Base-by-base conservation (phyloP, 53 echinoderm and acorn worm species). In the Crossaster papposus region DNA sequence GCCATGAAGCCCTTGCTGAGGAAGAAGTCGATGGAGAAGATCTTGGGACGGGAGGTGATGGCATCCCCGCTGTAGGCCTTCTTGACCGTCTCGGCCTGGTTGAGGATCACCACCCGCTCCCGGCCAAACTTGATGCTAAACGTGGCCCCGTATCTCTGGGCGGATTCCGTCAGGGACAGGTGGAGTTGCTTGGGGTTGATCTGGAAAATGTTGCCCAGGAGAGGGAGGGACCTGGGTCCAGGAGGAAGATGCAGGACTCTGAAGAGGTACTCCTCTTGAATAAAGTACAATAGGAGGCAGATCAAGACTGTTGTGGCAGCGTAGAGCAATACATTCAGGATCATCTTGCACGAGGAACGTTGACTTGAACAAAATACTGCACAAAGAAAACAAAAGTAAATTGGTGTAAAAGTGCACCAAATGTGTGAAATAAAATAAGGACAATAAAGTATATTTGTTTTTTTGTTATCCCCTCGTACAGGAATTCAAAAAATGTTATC, bases 1-100 rank as follows among this genome's bases (percentile, higher is more conserved):
- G 97, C 94, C 97, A 96, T 92, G 84, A 96, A 96, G 36, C 97
- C 95, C 73, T 96, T 96, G 58, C 85, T 91, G 64, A 96, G 76
- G 84, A 96, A 96, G 85, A 95, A 96, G 51, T 96, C 97, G 22
- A 96, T 92, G 55, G 97, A 96, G 92, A 96, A 96, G 54, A 96
- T 94, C 65, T 92, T 91, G 9, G 97, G 97, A 36, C 97, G 85
- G 85, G 92, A 94, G 70, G 97, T 96, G 83, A 96, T 89, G 54
- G 95, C 90, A 11, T 95, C 95, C 29, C 97, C 97, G 68, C 94
- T 95, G 94, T 96, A 96, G 15, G 97, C 94, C n/a, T 89, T 64
- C 73, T 95, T 95, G 31, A 96, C 95, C 26, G 91, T 91, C 83
- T 92, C 94, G 26, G 97, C 92, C 33, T 89, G 91, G 79, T 95